Conservation (phyloP, 2,797 vertebrate genomes). For the Geotrypetes seraphini region DNA sequence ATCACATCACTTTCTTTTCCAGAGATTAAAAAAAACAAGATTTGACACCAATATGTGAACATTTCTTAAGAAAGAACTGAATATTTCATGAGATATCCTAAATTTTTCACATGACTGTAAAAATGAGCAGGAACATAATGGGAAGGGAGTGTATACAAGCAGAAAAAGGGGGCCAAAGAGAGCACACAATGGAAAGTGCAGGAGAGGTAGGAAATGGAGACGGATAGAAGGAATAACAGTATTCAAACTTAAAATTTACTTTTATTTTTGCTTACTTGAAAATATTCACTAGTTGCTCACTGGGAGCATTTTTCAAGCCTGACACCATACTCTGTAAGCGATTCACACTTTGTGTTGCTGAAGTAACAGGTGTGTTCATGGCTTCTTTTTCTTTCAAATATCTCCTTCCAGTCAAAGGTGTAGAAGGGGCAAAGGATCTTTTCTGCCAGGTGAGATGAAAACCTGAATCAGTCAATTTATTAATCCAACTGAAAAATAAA, state of each 20-base stretch:
- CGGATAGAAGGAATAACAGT: too few species aligned
- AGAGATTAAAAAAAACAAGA: too few species aligned
- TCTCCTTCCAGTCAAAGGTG: slow-evolving; percentile 82
- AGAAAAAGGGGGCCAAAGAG: too few species aligned
- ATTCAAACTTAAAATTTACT: background rate
- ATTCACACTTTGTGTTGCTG: slow-evolving; percentile 88
- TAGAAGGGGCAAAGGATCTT: slow-evolving; percentile 81
- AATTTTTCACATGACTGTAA: too few species aligned
- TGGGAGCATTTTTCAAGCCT: slow-evolving; percentile 73
- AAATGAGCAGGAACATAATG: too few species aligned
- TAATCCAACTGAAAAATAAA: too few species aligned
- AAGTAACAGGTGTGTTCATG: slow-evolving; percentile 81
- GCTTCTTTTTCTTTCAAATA: slow-evolving; percentile 89
- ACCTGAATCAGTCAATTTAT: background rate
- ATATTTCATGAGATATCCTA: too few species aligned
- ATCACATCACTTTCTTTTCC: too few species aligned
- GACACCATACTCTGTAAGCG: slow-evolving; percentile 83
- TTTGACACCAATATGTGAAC: too few species aligned
- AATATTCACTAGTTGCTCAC: slow-evolving; percentile 66
- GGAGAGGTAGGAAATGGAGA: background rate
- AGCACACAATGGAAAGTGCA: too few species aligned
- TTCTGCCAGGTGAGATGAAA: slow-evolving; percentile 46
- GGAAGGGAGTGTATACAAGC: too few species aligned
- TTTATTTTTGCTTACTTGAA: slow-evolving; percentile 71
- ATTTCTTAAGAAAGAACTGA: too few species aligned